A percentile compares a stretch with the other conserved stretches of the same genome.
phyloP scores from a whole-genome alignment of 2,113 vertebrate species.

The Quiscalus mexicanus region DNA sequence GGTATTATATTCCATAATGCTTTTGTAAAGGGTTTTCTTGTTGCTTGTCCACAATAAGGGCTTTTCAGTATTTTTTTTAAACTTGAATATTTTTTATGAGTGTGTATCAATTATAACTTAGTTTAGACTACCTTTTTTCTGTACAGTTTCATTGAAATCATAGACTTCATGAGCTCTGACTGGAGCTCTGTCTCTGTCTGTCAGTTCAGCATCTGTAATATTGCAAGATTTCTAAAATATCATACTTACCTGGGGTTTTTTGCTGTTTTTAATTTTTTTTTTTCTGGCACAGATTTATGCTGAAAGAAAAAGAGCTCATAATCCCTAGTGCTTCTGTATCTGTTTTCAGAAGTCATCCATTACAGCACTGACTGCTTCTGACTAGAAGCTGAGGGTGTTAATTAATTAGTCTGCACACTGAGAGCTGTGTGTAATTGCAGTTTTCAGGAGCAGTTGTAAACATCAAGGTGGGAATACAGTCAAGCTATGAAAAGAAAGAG shows the following conservation, averaged over 20 bases:
- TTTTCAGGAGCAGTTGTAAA: conserved; percentile 8
- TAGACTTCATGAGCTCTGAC: neutral
- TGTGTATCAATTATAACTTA: neutral
- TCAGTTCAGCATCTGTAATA: neutral
- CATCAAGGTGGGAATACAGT: neutral
- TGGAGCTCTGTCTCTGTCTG: neutral
- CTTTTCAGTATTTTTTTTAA: neutral
- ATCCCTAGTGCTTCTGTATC: neutral
- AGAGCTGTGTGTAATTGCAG: neutral
- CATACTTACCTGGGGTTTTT: neutral
- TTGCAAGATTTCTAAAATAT: neutral
- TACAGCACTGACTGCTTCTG: neutral
- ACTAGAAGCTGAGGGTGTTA: neutral
- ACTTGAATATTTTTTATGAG: neutral
- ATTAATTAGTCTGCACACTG: neutral
- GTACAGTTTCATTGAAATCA: neutral
- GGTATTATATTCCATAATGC: neutral
- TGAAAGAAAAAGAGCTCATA: neutral
- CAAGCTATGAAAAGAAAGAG: neutral
- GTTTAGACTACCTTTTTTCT: neutral
- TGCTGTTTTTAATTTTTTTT: too few relatives aligned
- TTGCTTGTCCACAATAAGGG: neutral
- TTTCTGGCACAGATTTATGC: neutral
- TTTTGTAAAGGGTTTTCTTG: neutral
- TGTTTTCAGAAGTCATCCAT: neutral